phyloP scores from a whole-genome alignment of 2,113 vertebrate genomes.

The Marmota monax region DNA sequence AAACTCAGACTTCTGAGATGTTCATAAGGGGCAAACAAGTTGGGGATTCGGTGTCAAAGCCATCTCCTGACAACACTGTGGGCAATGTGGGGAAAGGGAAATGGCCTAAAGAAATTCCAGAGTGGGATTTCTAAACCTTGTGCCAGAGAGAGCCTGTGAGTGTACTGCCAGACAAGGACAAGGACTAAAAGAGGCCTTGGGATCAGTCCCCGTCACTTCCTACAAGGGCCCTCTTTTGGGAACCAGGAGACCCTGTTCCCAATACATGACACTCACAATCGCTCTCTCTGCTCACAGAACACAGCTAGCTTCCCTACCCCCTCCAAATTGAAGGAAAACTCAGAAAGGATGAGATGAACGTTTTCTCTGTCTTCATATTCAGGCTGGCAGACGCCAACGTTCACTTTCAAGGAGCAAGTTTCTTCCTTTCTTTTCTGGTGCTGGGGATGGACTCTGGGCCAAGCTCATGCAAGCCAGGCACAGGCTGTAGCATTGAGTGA shows the following conservation, averaged over 20 bases:
- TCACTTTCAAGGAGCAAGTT: accelerated
- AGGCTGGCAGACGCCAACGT: accelerated
- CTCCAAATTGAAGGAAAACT: background rate
- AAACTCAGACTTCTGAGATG: accelerated
- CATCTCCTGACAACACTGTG: accelerated
- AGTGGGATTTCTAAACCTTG: background rate
- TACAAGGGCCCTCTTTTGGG: background rate
- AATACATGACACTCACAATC: background rate
- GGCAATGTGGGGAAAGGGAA: background rate
- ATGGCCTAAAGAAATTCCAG: too few species aligned
- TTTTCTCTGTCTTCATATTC: accelerated
- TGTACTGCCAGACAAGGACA: too few species aligned
- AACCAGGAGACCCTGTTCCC: too few species aligned
- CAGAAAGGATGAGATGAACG: background rate
- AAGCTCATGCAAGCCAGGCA: background rate
- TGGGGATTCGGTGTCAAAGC: accelerated
- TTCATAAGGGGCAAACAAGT: background rate
- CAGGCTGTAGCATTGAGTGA: background rate
- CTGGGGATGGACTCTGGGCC: background rate
- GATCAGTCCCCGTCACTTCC: background rate
- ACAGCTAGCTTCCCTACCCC: accelerated
- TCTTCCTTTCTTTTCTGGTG: background rate
- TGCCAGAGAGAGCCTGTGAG: background rate
- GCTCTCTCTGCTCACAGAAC: background rate
- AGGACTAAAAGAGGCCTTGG: accelerated